Evolutionary conservation across 2,113 vertebrate genomes (phyloP), one percentile per base, ranked within the genome.

Genomic region (Pachycephala philippinensis): DNA sequence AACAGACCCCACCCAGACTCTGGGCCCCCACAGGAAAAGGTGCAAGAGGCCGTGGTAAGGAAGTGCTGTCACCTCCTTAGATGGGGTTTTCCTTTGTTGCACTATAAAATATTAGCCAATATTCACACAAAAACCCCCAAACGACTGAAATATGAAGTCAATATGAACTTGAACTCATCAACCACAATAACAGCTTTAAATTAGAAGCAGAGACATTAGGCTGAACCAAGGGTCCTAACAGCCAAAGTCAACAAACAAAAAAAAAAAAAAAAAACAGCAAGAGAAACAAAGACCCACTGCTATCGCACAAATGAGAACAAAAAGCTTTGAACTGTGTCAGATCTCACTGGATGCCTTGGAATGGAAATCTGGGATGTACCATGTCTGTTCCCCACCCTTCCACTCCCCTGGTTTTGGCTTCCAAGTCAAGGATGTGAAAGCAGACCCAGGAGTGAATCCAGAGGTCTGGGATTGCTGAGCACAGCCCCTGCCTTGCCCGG

Each of bases 281-380:
- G 6, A 84, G 27, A 24, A 53, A 78, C 42, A 63, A 69, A 57
- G 40, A 12, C 5, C 26, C 31, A 33, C 11, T 66, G 18, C 49
- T 45, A 17, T 21, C 0, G 0, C 37, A 84, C 56, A 88, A 70
- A 24, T 8, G 13, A 15, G 13, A 68, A 33, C 2, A 39, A 42
- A 89, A 42, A 30, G 13, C 19, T 92, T n/a, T 80, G 42, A 65
- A 33, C 26, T 5, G 30, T 19, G 26, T 42, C 72, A 59, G n/a
- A 23, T 50, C 56, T 93, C 57, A 33, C 57, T 15, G 12, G 40
- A 52, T 35, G 33, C 9, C 39, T 42, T 50, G 18, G 14, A 53
- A 71, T 30, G 24, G 26, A 82, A 75, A 45, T n/a, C 31, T 50
- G 26, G 39, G 17, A 9, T 1, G 1, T 40, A 15, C 13, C 14